A percentile compares a stretch with the other conserved stretches of the same genome.
phyloP scores from a whole-genome alignment of 1,140 invertebrate genomes.

The Bombus sylvicola region DNA sequence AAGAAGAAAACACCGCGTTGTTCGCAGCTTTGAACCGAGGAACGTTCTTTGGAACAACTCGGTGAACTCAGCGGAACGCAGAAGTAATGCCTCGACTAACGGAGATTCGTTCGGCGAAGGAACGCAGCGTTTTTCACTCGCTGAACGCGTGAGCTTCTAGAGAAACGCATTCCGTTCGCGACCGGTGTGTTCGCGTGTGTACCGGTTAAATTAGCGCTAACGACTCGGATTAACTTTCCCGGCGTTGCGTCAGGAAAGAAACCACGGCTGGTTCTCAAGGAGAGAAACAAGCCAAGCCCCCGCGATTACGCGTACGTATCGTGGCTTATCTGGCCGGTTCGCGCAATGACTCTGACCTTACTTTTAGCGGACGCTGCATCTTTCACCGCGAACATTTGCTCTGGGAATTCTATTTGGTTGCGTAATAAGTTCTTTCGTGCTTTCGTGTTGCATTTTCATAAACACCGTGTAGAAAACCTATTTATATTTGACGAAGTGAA shows the following conservation, averaged over 20 bases:
- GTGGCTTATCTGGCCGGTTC: neutral
- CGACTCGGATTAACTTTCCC: constrained; percentile 30
- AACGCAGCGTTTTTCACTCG: constrained; percentile 2
- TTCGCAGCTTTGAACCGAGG: too few relatives aligned
- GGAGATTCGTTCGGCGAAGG: neutral
- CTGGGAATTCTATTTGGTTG: too few relatives aligned
- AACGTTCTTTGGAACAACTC: neutral
- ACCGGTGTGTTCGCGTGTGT: neutral
- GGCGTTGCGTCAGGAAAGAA: constrained; percentile 20
- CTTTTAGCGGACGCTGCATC: constrained; percentile 1
- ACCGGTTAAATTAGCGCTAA: constrained; percentile 15
- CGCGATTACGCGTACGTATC: constrained; percentile 21
- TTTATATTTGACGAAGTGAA: too few relatives aligned
- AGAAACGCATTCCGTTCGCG: constrained; percentile 10
- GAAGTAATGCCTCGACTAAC: neutral
- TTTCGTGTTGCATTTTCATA: too few relatives aligned
- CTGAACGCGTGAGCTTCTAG: neutral
- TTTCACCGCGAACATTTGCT: neutral
- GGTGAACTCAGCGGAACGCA: neutral
- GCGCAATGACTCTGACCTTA: constrained; percentile 27
- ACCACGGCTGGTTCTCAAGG: neutral
- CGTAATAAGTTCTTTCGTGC: too few relatives aligned
- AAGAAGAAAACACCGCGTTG: neutral
- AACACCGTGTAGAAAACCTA: too few relatives aligned
- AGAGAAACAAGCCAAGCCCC: constrained; percentile 26